Evolutionary conservation across 2,797 vertebrate species (phyloP).

Genomic region (Fringilla coelebs): DNA sequence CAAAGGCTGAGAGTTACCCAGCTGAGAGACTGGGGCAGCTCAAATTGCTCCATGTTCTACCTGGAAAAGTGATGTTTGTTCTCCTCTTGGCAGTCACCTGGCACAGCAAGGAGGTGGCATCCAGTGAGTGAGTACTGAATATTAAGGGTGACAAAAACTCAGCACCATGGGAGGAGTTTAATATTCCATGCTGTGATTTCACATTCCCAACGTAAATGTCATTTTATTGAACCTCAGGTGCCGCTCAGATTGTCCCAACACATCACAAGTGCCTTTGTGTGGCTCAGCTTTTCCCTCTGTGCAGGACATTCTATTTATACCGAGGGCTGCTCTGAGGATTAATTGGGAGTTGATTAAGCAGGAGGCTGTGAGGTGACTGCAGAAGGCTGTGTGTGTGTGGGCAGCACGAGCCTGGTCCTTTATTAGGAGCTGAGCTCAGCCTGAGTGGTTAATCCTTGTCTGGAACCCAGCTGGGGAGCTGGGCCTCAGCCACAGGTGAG

Average conservation of each 20-base stretch:
- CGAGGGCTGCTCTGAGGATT: background rate
- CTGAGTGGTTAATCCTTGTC: background rate
- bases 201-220: background rate
- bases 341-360: background rate
- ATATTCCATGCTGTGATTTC: background rate
- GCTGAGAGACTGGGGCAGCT: background rate
- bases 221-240: background rate
- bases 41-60: accelerated
- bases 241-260: background rate
- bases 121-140: background rate
- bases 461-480: background rate
- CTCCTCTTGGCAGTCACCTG: background rate
- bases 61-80: background rate
- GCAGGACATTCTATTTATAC: accelerated
- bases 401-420: background rate
- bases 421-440: background rate
- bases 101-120: background rate
- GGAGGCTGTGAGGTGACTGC: background rate
- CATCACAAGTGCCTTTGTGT: accelerated
- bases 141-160: background rate
- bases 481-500: background rate
- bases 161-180: accelerated
- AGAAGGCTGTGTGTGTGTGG: background rate
- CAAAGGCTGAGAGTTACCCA: background rate
- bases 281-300: background rate